Evolutionary conservation across 1,140 invertebrate species (phyloP), one percentile per base, ranked within the genome.

Genomic region (Trichonephila inaurata): DNA sequence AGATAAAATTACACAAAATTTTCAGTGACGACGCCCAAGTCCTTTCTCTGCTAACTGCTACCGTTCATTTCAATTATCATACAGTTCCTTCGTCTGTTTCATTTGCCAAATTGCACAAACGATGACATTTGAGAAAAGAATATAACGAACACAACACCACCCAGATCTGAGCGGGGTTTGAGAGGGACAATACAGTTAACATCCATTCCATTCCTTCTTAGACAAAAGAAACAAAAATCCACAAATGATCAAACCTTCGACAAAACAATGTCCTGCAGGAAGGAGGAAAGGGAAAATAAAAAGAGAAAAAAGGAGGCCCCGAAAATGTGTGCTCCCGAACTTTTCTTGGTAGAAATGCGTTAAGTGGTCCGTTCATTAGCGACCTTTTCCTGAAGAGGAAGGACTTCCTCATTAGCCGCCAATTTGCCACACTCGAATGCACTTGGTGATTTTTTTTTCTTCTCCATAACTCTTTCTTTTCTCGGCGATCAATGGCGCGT

Each of bases 391-490:
- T 66, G 60, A 40, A 89, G 81, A 40, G 58, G 77, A 91, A 8
- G 90, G 58, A 91, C 90, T 91, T 91, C 90, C 90, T 91, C 90
- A 91, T 91, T 91, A 91, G 33, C 58, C 60, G 72, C 90, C 90
- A 91, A 91, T 91, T 91, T 91, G 81, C 58, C 51, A 64, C 90
- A 85, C 90, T 66, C 58, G n/a, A 72, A 60, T 91, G 90, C 58
- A 28, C 87, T 89, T 87, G 85, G 58, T 28, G 85, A 64, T 60
- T 61, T n/a, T 58, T 33, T 61, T 87, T n/a, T 86, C 62, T 61
- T 60, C 58, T 60, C 24, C 19, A 58, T 87, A 60, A 51, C 69
- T 66, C 14, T 89, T 28, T 72, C 21, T 28, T 19, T 86, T 62
- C 33, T 2, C 51, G 10, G 66, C 24, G 21, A 24, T 21, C 19